Evolutionary conservation across 2,113 vertebrate species (phyloP).

Genomic region (Balaenoptera acutorostrata): DNA sequence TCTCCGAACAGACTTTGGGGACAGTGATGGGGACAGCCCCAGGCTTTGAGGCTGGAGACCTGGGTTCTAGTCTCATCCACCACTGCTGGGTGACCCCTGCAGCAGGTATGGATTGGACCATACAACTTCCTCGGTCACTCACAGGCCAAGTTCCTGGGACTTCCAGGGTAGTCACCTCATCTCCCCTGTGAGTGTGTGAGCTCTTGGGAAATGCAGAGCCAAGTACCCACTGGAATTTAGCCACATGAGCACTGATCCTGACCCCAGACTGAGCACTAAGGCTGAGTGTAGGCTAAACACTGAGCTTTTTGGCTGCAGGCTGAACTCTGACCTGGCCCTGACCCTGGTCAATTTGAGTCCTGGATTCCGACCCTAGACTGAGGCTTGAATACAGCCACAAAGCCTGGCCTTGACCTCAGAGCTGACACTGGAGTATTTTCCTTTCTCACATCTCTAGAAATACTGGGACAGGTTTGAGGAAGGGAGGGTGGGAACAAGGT

Average conservation of each 20-base stretch:
- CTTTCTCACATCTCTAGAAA: neutral
- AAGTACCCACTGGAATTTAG: neutral
- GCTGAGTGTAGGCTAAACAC: neutral
- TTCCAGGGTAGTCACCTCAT: neutral
- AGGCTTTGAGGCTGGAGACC: neutral
- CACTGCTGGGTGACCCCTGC: neutral
- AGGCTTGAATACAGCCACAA: slow-evolving; percentile 7
- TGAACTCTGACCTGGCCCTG: neutral
- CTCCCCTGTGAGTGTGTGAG: neutral
- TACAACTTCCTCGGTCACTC: neutral
- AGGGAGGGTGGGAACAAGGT: neutral
- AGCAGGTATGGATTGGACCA: neutral
- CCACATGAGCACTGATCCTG: neutral
- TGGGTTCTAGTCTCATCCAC: neutral
- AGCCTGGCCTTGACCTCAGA: neutral
- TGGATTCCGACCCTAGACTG: neutral
- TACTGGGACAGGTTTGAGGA: neutral
- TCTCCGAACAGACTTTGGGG: neutral
- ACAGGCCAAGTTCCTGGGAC: neutral
- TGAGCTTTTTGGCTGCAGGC: neutral
- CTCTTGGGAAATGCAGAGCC: neutral
- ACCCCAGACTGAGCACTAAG: neutral
- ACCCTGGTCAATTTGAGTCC: neutral
- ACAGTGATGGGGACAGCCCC: neutral
- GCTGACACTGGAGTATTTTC: neutral